A percentile compares a stretch with the other conserved stretches of the same genome.
phyloP scores from a whole-genome alignment of 2,113 vertebrate genomes.

The Pica pica region DNA sequence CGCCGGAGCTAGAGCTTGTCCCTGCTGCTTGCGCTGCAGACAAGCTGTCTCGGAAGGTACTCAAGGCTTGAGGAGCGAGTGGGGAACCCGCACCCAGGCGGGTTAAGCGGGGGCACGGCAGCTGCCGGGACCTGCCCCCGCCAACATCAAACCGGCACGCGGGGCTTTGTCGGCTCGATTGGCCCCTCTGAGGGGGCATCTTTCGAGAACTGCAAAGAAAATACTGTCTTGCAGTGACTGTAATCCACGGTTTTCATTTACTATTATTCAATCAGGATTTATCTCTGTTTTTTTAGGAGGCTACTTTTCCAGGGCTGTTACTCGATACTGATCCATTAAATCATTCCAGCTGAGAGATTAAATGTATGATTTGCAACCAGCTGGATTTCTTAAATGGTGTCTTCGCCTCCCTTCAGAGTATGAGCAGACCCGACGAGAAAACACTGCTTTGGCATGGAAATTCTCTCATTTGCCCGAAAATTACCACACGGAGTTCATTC shows the following conservation, averaged over 20 bases:
- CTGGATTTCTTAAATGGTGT: constrained; percentile 60
- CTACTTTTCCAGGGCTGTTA: constrained; percentile 66
- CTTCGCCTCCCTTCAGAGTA: constrained; percentile 36
- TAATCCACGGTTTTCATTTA: constrained; percentile 63
- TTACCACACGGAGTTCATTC: constrained; percentile 46
- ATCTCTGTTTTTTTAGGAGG: constrained; percentile 59
- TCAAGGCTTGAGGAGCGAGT: neutral
- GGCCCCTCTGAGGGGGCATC: neutral
- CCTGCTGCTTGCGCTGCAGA: neutral
- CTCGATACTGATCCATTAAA: constrained; percentile 72
- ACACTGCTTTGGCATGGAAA: constrained; percentile 49
- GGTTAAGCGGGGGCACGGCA: neutral
- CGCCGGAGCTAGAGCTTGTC: neutral
- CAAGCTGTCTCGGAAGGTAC: neutral
- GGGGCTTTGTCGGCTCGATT: neutral
- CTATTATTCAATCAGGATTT: constrained; percentile 66
- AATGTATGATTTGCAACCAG: constrained; percentile 69
- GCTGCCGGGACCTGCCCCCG: neutral
- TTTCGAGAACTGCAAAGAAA: constrained; percentile 24
- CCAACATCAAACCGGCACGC: neutral
- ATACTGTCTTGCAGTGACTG: neutral
- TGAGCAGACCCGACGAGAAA: constrained; percentile 22
- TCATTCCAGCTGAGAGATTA: constrained; percentile 72
- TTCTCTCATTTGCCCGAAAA: constrained; percentile 40
- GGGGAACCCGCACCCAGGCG: neutral